A percentile compares a stretch with the other conserved stretches of the same genome.
phyloP scores from a whole-genome alignment of 2,113 vertebrate genomes.

The Clupea harengus region DNA sequence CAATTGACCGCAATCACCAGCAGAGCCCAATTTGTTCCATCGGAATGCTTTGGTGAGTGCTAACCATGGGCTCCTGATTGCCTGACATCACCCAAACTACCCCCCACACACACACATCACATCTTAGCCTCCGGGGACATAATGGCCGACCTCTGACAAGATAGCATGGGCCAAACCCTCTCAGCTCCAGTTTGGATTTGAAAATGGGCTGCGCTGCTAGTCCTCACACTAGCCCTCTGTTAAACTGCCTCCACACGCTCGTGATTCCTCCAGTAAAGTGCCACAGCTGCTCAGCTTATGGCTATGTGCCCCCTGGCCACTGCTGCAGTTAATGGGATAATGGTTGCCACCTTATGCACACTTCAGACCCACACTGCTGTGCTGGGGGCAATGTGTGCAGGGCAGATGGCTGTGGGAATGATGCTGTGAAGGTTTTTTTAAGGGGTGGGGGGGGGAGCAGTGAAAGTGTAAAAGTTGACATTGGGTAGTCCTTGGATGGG shows the following conservation, averaged over 20 bases:
- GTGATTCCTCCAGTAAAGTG: constrained; percentile 32
- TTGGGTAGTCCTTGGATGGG: constrained; percentile 7
- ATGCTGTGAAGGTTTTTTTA: not conserved
- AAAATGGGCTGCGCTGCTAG: not conserved
- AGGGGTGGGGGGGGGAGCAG: not conserved
- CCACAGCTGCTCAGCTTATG: constrained; percentile 45
- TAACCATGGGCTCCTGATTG: constrained; percentile 9
- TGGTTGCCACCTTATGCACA: constrained; percentile 74
- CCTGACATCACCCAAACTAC: not conserved
- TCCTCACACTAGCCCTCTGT: constrained; percentile 1
- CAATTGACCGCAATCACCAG: constrained; percentile 13
- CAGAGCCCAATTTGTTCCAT: not conserved
- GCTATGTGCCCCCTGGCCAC: constrained; percentile 52
- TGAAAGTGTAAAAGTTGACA: constrained; percentile 4
- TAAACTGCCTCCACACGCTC: constrained; percentile 23
- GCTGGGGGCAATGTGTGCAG: constrained; percentile 41
- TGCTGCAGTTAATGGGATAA: constrained; percentile 73
- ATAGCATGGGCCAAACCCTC: not conserved
- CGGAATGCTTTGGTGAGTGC: constrained; percentile 7
- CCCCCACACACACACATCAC: not conserved
- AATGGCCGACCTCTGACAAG: constrained; percentile 34
- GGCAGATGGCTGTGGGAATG: constrained; percentile 22
- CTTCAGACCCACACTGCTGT: constrained; percentile 60
- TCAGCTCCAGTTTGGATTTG: not conserved
- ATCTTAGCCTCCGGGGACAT: not conserved